These are phyloP conservation scores for Myiagra hebetior DNA, from an alignment of 2,113 vertebrate genomes.

Conservation along the genomic window DNA sequence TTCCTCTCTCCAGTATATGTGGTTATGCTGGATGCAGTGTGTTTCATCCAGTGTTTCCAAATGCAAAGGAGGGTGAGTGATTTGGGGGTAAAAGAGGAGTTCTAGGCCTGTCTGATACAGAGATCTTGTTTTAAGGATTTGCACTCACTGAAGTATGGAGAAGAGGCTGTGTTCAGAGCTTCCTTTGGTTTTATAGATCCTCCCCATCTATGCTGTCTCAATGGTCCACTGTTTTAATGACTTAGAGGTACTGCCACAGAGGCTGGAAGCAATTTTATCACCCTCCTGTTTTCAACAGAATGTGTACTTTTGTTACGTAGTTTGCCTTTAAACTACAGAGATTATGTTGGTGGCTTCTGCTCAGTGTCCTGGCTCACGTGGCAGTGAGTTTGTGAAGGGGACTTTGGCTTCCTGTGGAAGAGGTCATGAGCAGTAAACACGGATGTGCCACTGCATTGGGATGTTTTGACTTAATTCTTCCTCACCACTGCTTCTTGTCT, in stretches of 20 bases:
- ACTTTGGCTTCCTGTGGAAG: neutral
- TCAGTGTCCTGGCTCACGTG: neutral
- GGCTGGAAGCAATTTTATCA: neutral
- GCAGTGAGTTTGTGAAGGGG: neutral
- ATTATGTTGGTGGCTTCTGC: neutral
- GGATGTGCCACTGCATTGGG: neutral
- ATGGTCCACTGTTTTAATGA: neutral
- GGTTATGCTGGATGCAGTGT: neutral
- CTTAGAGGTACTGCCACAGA: neutral
- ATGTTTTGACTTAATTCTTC: neutral
- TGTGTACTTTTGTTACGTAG: fast-evolving
- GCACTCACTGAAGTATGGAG: neutral
- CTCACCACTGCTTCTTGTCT: neutral
- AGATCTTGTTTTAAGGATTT: neutral
- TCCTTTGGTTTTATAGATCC: neutral
- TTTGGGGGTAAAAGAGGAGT: neutral
- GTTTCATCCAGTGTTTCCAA: neutral
- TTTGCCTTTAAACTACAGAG: neutral
- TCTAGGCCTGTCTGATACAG: neutral
- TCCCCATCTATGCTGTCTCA: neutral
- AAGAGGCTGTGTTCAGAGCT: neutral
- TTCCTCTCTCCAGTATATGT: neutral
- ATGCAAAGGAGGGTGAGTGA: neutral
- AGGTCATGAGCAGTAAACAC: neutral
- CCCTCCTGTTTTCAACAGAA: neutral